Base-by-base conservation (phyloP, 2,888 invertebrate genomes). In the Muschampia plurimacula region DNA sequence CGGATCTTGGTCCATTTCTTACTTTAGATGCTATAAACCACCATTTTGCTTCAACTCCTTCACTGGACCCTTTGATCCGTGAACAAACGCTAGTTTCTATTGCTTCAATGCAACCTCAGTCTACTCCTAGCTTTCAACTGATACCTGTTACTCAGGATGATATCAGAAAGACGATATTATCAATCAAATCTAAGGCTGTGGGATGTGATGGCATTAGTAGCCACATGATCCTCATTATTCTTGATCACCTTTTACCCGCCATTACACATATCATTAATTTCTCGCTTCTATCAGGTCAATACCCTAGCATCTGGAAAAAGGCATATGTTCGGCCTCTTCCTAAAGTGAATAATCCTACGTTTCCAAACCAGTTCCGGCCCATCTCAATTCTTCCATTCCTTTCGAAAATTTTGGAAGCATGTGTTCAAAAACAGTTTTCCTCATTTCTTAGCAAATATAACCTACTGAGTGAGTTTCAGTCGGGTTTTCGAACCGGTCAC, bases 161-260 rank as follows among this genome's bases (percentile, higher is more conserved):
- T 9, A 52, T 52, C 8, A 52, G 52, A 52, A n/a, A 52, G n/a
- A 8, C 63, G 8, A 64, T 46, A 36, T 36, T 64, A 49, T 32
- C 39, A 13, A 52, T 52, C n/a, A 52, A 52, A 52, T 52, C 52
- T 13, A 52, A 52, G n/a, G 52, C 52, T 12, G 52, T 52, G n/a
- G 52, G 52, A 5, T 52, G 52, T n/a, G 52, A 52, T 13, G 52
- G 13, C n/a, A n/a, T 52, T 12, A 52, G 52, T 13, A 52, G 13
- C 5, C 5, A 5, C 5, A 52, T 52, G 52, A 52, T 52, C 5
- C 5, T 13, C 52, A 13, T 13, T 5, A 52, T 52, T 13, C 12
- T 52, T 62, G 62, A 39, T 44, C 10, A 44, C 10, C 44, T 32
- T 32, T 32, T 32, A 32, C 32, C 3, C 2, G 2, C 32, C 3